Conservation (phyloP, 92 coral and sea anemone species). For the Siderastrea siderea region DNA sequence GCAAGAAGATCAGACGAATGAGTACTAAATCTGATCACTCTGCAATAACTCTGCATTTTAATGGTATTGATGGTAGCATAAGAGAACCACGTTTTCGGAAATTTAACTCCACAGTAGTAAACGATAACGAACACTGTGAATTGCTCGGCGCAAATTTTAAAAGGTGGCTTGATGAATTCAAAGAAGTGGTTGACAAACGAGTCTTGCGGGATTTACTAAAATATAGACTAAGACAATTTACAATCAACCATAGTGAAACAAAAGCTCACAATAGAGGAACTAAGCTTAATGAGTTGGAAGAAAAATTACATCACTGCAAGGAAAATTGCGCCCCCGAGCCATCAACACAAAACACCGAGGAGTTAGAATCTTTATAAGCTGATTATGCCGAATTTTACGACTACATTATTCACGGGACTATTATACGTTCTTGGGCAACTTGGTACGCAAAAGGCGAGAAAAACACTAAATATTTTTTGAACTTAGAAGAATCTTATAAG, state of each 20-base stretch:
- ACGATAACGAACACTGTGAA: conserved; percentile 17
- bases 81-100: conserved; percentile 14
- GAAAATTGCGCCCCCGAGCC: conserved; percentile 33
- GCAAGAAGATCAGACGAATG: not conserved
- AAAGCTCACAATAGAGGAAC: conserved; percentile 49
- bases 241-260: conserved; percentile 55
- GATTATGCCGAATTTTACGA: conserved; percentile 31
- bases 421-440: conserved; percentile 33
- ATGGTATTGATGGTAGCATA: not conserved
- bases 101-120: conserved; percentile 1
- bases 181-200: not conserved
- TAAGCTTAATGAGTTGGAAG: conserved; percentile 37
- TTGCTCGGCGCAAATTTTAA: conserved; percentile 28
- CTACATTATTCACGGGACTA: conserved; percentile 31
- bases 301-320: conserved; percentile 29
- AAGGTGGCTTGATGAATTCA: conserved; percentile 35
- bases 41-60: not conserved
- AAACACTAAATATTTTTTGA: conserved; percentile 53
- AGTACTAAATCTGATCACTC: conserved; percentile 18
- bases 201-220: conserved; percentile 55
- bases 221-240: conserved; percentile 1
- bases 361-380: conserved; percentile 22
- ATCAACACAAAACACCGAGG: conserved; percentile 8
- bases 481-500: conserved; percentile 33
- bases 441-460: conserved; percentile 32